phyloP scores from a whole-genome alignment of 2,113 vertebrate species.

The Syngnathus scovelli region DNA sequence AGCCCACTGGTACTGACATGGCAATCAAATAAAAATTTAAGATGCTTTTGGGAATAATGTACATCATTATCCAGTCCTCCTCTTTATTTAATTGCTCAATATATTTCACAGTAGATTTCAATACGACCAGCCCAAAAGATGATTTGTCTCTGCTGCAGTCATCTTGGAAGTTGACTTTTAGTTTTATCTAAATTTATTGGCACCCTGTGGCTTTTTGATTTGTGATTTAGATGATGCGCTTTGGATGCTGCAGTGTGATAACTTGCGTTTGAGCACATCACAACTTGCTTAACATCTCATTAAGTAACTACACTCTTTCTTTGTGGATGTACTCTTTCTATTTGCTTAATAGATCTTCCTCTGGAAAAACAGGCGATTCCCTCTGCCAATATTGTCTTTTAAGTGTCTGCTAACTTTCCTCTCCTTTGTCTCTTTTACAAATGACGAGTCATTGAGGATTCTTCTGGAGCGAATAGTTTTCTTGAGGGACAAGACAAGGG shows the following conservation, averaged over 20 bases:
- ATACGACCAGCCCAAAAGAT: neutral
- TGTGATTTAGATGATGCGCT: neutral
- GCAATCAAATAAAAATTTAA: conserved; percentile 15
- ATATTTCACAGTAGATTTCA: neutral
- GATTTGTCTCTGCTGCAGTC: neutral
- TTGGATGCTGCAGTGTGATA: neutral
- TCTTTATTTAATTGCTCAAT: neutral
- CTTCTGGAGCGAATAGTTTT: neutral
- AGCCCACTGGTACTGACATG: conserved; percentile 10
- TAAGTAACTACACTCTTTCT: neutral
- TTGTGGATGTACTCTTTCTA: neutral
- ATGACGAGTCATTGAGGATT: neutral
- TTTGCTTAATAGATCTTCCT: conserved; percentile 11
- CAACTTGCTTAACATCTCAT: neutral
- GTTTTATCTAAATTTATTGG: neutral
- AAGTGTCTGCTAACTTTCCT: neutral
- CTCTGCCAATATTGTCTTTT: conserved; percentile 18
- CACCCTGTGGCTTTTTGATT: neutral
- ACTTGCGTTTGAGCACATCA: neutral
- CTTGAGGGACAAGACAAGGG: neutral
- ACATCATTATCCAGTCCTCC: conserved; percentile 4
- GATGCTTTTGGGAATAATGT: conserved; percentile 15
- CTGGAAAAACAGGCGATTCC: conserved; percentile 10
- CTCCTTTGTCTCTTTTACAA: neutral
- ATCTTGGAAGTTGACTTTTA: neutral